These are phyloP conservation scores for Phortica magna DNA, from an alignment of 2,888 invertebrate species.

Conservation along the genomic window DNA sequence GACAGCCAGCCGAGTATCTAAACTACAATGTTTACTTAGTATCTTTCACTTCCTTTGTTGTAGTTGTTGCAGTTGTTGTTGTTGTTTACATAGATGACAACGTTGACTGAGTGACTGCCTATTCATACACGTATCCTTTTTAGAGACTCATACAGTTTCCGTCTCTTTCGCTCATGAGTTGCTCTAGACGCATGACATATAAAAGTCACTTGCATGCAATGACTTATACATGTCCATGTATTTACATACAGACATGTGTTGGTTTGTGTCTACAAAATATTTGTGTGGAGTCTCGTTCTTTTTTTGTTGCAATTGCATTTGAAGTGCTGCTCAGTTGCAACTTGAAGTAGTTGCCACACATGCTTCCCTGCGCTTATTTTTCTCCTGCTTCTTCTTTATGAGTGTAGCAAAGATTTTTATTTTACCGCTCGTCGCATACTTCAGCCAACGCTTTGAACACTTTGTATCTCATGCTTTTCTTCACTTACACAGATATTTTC, in stretches of 20 bases:
- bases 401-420: slow-evolving; percentile 63
- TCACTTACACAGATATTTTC: neutral
- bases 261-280: slow-evolving; percentile 32
- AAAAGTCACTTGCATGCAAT: slow-evolving; percentile 65
- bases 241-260: slow-evolving; percentile 3
- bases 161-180: slow-evolving; percentile 37
- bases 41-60: slow-evolving; percentile 48
- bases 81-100: slow-evolving; percentile 3
- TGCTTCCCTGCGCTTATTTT: slow-evolving; percentile 36
- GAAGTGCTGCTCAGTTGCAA: slow-evolving; percentile 56
- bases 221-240: neutral
- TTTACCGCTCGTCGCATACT: neutral
- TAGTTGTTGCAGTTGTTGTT: slow-evolving; percentile 5
- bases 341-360: slow-evolving; percentile 63
- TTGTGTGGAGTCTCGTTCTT: slow-evolving; percentile 8
- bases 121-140: slow-evolving; percentile 20
- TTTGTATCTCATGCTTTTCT: neutral
- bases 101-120: neutral
- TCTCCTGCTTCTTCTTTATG: neutral
- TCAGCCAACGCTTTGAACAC: neutral
- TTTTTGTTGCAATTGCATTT: slow-evolving; percentile 30
- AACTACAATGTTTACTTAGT: slow-evolving; percentile 61
- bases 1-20: slow-evolving; percentile 48
- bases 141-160: slow-evolving; percentile 29
- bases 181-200: slow-evolving; percentile 68